Evolutionary conservation across 2,888 invertebrate genomes (phyloP), one percentile per base, ranked within the genome.

Genomic region (Drosophila longiperda): DNA sequence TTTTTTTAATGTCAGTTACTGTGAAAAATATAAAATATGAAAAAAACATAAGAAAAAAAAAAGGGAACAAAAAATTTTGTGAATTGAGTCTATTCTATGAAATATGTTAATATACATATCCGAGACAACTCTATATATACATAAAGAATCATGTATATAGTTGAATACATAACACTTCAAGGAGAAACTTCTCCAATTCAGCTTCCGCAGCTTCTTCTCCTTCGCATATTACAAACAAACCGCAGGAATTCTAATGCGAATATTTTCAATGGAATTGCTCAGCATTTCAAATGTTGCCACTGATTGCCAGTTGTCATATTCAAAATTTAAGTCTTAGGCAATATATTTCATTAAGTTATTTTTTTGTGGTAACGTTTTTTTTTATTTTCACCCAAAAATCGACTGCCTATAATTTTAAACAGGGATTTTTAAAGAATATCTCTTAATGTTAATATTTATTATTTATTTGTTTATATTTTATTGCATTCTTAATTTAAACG

Each of bases 1-100:
- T 69, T 67, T 70, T 70, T 75, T 77, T 78, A 62, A 78, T 80
- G 80, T 59, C 80, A 80, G 75, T 78, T 78, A 75, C 65, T 80
- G 78, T 80, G 76, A 78, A 78, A 64, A 87, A 68, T 54, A 65
- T 55, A 58, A 66, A 67, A 67, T 15, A 8, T 20, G n/a, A 34
- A 53, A 12, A 20, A 7, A 11, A 33, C 34, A 53, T 7, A 52
- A 17, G 11, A n/a, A 33, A 20, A 34, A 17, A n/a, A n/a, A 33
- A 20, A 34, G 26, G 23, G 26, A 54, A 54, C 20, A 36, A 38
- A 20, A 53, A 53, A 66, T 79, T 60, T 62, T 65, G 64, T 74
- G 79, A 77, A 79, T 66, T 79, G 79, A 53, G 69, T 42, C 53
- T 65, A 66, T 78, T 78, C 75, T 79, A 79, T 79, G 77, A 79